These are phyloP conservation scores for Tuta absoluta DNA, from an alignment of 2,888 invertebrate genomes.

Conservation along the genomic window DNA sequence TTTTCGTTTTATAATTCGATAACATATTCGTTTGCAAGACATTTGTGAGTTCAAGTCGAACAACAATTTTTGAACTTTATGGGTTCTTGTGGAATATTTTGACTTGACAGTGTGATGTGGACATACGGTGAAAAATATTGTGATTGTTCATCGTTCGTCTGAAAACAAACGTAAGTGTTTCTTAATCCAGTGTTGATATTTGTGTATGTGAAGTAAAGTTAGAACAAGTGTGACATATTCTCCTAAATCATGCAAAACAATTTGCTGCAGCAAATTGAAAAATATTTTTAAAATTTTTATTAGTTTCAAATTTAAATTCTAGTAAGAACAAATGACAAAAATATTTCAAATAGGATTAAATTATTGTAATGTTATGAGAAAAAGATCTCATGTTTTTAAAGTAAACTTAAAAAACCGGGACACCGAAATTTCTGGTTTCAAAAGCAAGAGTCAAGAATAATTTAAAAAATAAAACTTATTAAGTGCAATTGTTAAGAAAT, in stretches of 20 bases:
- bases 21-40: conserved; percentile 48
- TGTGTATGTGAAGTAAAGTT: conserved; percentile 33
- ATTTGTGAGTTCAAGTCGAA: conserved; percentile 53
- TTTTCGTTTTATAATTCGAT: conserved; percentile 52
- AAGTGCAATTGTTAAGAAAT: background rate
- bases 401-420: background rate
- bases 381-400: conserved; percentile 11
- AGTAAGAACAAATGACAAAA: background rate
- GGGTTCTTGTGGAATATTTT: conserved; percentile 54
- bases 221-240: conserved; percentile 34
- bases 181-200: conserved; percentile 28
- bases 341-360: conserved; percentile 18
- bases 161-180: conserved; percentile 57
- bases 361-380: conserved; percentile 15
- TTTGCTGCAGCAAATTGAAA: background rate
- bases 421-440: conserved; percentile 2
- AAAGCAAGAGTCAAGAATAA: background rate
- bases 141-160: conserved; percentile 46
- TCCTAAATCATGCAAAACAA: background rate
- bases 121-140: conserved; percentile 52
- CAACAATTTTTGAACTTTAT: conserved; percentile 47
- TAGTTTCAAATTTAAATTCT: background rate
- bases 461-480: background rate
- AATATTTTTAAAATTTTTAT: background rate
- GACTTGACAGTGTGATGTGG: conserved; percentile 59